These are phyloP conservation scores for Saguinus imperator DNA, from an alignment of 2,113 vertebrate genomes.

Conservation along the genomic window DNA sequence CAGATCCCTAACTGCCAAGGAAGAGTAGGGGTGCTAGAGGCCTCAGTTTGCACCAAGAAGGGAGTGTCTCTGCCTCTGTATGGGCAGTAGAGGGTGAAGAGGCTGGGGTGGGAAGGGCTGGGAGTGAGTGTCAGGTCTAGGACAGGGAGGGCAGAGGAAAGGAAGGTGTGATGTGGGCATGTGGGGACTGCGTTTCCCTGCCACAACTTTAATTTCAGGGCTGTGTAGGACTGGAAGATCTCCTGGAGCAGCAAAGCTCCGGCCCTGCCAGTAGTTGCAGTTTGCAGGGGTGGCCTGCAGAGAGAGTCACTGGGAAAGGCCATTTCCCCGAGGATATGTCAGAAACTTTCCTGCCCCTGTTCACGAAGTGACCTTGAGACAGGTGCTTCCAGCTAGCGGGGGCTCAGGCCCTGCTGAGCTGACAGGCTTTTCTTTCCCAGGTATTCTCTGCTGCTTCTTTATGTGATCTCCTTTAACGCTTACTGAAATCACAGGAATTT, in stretches of 20 bases:
- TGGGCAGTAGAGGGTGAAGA: too few relatives aligned
- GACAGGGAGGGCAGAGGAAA: background rate
- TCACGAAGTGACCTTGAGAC: background rate
- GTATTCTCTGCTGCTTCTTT: accelerated
- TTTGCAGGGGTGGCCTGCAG: too few relatives aligned
- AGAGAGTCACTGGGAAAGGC: too few relatives aligned
- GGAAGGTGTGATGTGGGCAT: accelerated
- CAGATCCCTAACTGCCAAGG: too few relatives aligned
- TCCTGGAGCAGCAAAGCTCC: accelerated
- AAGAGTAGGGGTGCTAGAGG: accelerated
- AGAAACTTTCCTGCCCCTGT: background rate
- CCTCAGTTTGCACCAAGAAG: accelerated
- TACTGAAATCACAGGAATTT: background rate
- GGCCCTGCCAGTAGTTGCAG: too few relatives aligned
- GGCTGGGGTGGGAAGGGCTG: too few relatives aligned
- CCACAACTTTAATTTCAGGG: too few relatives aligned
- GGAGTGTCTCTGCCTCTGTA: accelerated
- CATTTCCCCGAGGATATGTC: background rate
- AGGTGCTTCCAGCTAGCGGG: background rate
- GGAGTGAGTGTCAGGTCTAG: background rate
- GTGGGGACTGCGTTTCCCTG: background rate
- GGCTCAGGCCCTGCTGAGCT: background rate
- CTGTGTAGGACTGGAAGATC: background rate
- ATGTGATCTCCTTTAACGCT: background rate
- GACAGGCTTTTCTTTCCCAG: background rate